Evolutionary conservation across 2,113 vertebrate genomes (phyloP).

Genomic region (Amblyornis subalaris): DNA sequence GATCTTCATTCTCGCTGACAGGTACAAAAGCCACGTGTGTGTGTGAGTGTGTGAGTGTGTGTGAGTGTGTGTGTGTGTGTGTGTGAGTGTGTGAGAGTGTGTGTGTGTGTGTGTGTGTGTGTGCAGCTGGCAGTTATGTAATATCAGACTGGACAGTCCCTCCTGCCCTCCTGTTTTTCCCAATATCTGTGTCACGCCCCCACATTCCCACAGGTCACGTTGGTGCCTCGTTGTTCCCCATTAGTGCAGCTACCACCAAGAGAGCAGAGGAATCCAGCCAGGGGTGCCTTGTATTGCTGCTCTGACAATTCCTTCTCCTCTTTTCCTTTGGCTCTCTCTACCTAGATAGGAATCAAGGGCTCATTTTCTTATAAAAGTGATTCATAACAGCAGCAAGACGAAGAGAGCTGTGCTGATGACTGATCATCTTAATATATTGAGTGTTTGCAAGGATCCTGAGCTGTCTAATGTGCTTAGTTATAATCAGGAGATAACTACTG

Average conservation of each 20-base stretch:
- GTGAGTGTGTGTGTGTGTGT: too few relatives aligned
- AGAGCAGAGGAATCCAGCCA: not conserved
- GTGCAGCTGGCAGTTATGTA: not conserved
- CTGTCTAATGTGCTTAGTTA: slow-evolving; percentile 21
- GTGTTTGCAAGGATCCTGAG: slow-evolving; percentile 46
- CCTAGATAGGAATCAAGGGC: not conserved
- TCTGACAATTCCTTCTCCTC: not conserved
- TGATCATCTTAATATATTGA: slow-evolving; percentile 54
- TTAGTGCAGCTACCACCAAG: not conserved
- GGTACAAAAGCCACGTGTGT: not conserved
- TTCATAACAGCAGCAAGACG: not conserved
- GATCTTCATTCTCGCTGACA: not conserved
- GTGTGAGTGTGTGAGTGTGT: too few relatives aligned
- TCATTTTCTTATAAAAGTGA: slow-evolving; percentile 42
- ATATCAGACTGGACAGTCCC: too few relatives aligned
- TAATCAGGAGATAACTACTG: slow-evolving; percentile 42
- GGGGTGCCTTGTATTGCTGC: not conserved
- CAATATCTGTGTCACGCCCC: not conserved
- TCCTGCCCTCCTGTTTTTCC: not conserved
- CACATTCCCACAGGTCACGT: not conserved
- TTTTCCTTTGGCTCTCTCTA: not conserved
- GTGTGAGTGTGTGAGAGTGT: too few relatives aligned
- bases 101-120: not conserved
- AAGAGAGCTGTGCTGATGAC: not conserved
- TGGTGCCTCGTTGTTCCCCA: not conserved